Percentiles rank a stretch among this genome's conserved stretches.
phyloP scores from a whole-genome alignment of 2,888 invertebrate species.

The Idaea dimidiata region DNA sequence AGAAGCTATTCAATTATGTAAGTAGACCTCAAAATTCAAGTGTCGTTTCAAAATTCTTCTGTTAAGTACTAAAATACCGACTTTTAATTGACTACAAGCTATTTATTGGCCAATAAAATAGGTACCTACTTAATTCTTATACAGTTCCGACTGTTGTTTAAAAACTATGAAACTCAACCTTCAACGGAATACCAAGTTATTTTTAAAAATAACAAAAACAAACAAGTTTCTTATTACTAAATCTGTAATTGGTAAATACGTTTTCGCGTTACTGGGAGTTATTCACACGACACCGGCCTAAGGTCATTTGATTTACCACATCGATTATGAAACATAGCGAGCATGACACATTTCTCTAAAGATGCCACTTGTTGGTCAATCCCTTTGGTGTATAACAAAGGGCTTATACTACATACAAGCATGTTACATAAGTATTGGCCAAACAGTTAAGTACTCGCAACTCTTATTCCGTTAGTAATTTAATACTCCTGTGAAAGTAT shows the following conservation, averaged over 20 bases:
- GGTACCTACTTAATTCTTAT: neutral
- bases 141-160: too few relatives aligned
- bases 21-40: too few relatives aligned
- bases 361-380: slow-evolving; percentile 6
- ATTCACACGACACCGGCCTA: slow-evolving; percentile 45
- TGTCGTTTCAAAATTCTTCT: too few relatives aligned
- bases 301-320: slow-evolving; percentile 47
- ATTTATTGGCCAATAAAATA: too few relatives aligned
- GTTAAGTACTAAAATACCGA: too few relatives aligned
- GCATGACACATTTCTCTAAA: slow-evolving; percentile 26
- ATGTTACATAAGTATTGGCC: too few relatives aligned
- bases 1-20: too few relatives aligned
- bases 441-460: too few relatives aligned
- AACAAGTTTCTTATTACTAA: slow-evolving; percentile 55
- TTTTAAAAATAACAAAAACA: slow-evolving; percentile 30
- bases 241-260: slow-evolving; percentile 52
- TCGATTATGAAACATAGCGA: slow-evolving; percentile 31
- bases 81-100: too few relatives aligned
- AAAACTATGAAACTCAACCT: neutral
- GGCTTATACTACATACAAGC: too few relatives aligned
- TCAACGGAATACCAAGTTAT: slow-evolving; percentile 7
- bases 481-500: slow-evolving; percentile 10
- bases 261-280: slow-evolving; percentile 51
- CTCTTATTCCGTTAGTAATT: too few relatives aligned
- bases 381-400: too few relatives aligned